Base-by-base conservation (phyloP, 2,797 vertebrate species). In the Acomys russatus region DNA sequence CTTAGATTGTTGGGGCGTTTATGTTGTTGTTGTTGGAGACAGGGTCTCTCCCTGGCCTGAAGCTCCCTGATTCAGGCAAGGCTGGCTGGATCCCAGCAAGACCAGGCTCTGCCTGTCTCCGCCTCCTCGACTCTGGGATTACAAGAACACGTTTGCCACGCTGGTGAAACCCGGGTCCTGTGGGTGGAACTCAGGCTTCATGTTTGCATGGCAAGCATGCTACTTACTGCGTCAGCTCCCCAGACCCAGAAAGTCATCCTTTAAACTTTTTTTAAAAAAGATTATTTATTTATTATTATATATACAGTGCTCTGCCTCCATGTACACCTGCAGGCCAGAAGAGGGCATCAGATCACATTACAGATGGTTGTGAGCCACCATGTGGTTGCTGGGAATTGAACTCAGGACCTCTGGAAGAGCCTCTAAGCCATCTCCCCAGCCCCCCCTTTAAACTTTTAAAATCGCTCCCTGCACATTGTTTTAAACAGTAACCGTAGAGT, bases 401-500 rank as follows among this genome's bases (percentile, higher is more conserved):
- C 44, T 44, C 44, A 44, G 44, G 44, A 44, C 44, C 44, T 44
- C 44, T 44, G 44, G 44, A 44, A 44, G 44, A 44, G 44, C 44
- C 44, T 44, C 28, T 9, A 51, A 76, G 18, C n/a, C 28, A 18
- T 30, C 59, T 66, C 18, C 23, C 33, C 91, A 56, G 38, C 30
- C 82, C 79, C n/a, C 79, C 38, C 80, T 70, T 86, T 91, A 86
- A 92, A 94, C 20, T 80, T 73, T 70, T 56, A 35, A 56, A 56
- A 56, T 71, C 56, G 66, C 33, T 56, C 10, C 66, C 22, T 68
- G 63, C 2, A 12, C 20, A 9, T 84, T 88, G 73, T 59, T 74
- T 14, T 80, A 70, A 82, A 89, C 8, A 91, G 3, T 64, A 78
- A 76, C 59, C 71, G 10, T 30, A 35, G n/a, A 92, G 73, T 66